Evolutionary conservation across 2,797 vertebrate genomes (phyloP).

Genomic region (Masticophis lateralis): DNA sequence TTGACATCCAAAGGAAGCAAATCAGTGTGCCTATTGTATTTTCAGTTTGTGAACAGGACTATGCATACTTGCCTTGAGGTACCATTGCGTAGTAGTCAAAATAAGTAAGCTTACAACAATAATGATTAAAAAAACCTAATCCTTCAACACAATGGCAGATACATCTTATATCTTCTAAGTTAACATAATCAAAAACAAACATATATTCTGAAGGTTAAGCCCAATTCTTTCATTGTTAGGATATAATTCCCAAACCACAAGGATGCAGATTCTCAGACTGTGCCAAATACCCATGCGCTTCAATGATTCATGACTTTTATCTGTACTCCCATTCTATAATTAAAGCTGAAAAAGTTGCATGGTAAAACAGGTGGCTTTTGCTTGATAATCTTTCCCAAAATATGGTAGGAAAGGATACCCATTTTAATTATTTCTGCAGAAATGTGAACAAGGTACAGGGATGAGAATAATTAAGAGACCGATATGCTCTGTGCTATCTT

Average conservation of each 20-base stretch:
- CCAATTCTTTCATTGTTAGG: not conserved
- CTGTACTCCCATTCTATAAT: constrained; percentile 25
- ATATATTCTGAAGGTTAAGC: not conserved
- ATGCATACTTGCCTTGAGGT: not conserved
- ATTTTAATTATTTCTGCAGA: not conserved
- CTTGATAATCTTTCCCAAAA: constrained; percentile 20
- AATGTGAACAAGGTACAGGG: not conserved
- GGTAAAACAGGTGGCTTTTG: constrained; percentile 31
- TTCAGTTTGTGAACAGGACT: not conserved
- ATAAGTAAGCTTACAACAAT: not conserved
- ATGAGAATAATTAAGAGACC: not conserved
- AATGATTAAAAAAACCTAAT: not conserved
- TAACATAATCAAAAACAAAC: not conserved
- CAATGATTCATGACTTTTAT: constrained; percentile 38
- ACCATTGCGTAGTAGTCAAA: not conserved
- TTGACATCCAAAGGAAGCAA: not conserved
- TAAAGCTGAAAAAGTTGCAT: not conserved
- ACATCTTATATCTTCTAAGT: not conserved
- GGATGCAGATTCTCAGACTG: not conserved
- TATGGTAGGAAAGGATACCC: not conserved
- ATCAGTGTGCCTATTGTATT: not conserved
- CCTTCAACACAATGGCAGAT: not conserved
- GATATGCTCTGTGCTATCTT: not conserved
- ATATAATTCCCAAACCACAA: not conserved
- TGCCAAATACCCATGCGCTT: not conserved